Evolutionary conservation across 2,113 vertebrate genomes (phyloP).

Genomic region (Aldabrachelys gigantea): DNA sequence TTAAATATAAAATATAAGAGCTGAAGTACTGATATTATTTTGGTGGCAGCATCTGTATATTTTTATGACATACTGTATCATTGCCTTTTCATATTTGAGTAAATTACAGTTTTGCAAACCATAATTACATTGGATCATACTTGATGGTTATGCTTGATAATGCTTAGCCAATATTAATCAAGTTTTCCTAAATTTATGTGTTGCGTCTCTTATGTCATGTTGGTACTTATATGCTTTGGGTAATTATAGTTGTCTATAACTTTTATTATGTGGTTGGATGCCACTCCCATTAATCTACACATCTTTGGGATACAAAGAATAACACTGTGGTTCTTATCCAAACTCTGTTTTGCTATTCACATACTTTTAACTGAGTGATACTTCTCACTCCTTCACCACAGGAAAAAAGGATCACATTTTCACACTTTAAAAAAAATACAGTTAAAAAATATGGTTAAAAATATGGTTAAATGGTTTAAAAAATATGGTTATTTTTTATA

Average conservation of each 20-base stretch:
- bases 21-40: constrained; percentile 52
- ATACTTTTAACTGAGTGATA: background rate
- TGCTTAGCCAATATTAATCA: constrained; percentile 66
- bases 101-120: constrained; percentile 68
- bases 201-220: constrained; percentile 21
- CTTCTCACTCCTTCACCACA: constrained; percentile 28
- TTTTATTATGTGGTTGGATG: constrained; percentile 22
- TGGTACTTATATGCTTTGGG: background rate
- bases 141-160: constrained; percentile 58
- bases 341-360: background rate
- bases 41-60: constrained; percentile 35
- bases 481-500: constrained; percentile 44
- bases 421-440: background rate
- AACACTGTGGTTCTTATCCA: background rate
- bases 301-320: background rate
- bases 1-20: constrained; percentile 45
- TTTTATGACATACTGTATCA: constrained; percentile 51
- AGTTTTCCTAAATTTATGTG: constrained; percentile 57
- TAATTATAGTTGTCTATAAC: constrained; percentile 46
- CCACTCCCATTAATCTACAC: background rate
- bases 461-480: background rate
- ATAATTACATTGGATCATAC: constrained; percentile 63
- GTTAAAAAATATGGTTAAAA: background rate
- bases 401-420: constrained; percentile 57
- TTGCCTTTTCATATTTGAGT: constrained; percentile 63